Percentiles rank a stretch among this genome's conserved stretches.
Evolutionary conservation across 2,797 vertebrate genomes (phyloP).

Genomic region (Acanthurus leucopareius): DNA sequence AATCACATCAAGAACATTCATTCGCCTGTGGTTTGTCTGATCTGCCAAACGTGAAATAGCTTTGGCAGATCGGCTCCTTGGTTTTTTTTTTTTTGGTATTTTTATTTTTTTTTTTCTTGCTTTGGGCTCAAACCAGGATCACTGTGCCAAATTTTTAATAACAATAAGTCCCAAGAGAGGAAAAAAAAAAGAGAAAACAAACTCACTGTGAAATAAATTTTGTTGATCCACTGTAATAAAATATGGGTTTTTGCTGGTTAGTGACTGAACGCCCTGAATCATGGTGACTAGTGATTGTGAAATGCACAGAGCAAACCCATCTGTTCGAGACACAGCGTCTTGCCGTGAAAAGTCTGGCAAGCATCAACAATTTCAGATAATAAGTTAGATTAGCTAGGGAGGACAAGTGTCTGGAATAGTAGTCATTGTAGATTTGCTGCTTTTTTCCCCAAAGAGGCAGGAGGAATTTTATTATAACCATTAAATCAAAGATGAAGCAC

Average conservation of each 20-base stretch:
- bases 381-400: conserved; percentile 65
- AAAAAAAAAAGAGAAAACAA: conserved; percentile 42
- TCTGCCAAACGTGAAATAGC: conserved; percentile 79
- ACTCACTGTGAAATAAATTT: conserved; percentile 52
- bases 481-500: conserved; percentile 58
- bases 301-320: conserved; percentile 59
- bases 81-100: conserved; percentile 34
- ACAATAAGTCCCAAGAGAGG: conserved; percentile 26
- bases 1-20: conserved; percentile 74
- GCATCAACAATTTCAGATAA: conserved; percentile 46
- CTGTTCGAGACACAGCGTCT: conserved; percentile 47
- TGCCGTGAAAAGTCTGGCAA: conserved; percentile 54
- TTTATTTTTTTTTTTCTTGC: conserved; percentile 44
- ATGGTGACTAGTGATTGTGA: conserved; percentile 62
- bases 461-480: conserved; percentile 53
- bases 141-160: conserved; percentile 61
- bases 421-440: conserved; percentile 40
- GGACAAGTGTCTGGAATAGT: conserved; percentile 75
- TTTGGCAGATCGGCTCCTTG: conserved; percentile 70
- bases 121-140: conserved; percentile 47
- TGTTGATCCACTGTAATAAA: conserved; percentile 45
- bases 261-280: conserved; percentile 35
- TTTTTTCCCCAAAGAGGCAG: conserved; percentile 48
- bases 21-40: conserved; percentile 72
- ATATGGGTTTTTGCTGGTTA: conserved; percentile 47